Evolutionary conservation across 1,140 invertebrate genomes (phyloP), one percentile per base, ranked within the genome.

Genomic region (Bombus fervidus): DNA sequence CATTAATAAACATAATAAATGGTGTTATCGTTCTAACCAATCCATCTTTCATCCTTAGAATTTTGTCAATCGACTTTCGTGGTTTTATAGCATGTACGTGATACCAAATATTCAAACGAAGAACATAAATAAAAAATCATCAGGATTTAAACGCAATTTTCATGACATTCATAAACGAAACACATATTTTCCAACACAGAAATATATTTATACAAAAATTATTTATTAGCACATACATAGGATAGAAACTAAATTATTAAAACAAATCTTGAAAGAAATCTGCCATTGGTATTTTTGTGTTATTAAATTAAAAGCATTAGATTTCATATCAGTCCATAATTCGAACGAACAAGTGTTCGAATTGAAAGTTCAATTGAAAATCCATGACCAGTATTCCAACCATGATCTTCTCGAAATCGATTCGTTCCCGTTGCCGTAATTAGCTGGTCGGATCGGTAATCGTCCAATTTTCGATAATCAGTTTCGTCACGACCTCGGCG

Each of bases 401-500:
- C 22, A 3, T 13, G 31, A 28, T 15, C n/a, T 57, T 57, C 66
- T n/a, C n/a, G 12, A 31, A 53, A 66, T 47, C 39, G 31, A 39
- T 64, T 39, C 4, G 34, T 57, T 71, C 47, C 76, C 66, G 76
- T 85, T 80, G 59, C 2, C 10, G 18, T 18, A 74, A 76, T 86
- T 83, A 83, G 6, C n/a, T 12, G 53, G 3, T 10, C 0, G 31
- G 34, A 53, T 62, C 43, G 31, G 34, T 71, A 74, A 82, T 71
- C 47, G 34, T 22, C 69, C 25, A 66, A 57, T 74, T 74, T 77
- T 84, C 77, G 69, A 66, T 81, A 57, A 78, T 86, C 79, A 28
- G n/a, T 80, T 77, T 68, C 81, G 43, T 78, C 78, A 53, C 37
- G 82, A 76, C 34, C 31, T 41, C 18, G 4, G 13, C 34, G 34